Evolutionary conservation across 2,113 vertebrate genomes (phyloP), one percentile per base, ranked within the genome.

Genomic region (Neolamprologus sp.): DNA sequence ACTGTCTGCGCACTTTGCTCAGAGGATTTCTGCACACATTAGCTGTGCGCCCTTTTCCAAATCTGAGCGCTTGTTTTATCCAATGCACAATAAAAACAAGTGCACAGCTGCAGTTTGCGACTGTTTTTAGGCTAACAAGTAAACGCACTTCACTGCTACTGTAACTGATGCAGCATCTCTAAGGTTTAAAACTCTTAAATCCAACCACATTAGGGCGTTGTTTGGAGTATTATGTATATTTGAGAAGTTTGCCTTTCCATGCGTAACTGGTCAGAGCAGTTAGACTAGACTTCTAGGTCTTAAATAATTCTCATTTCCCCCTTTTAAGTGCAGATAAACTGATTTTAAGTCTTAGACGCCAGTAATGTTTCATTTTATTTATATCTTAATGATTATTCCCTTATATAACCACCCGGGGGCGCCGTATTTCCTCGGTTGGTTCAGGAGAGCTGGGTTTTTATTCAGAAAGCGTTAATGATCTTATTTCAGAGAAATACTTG

Each of bases 401-500:
- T 14, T n/a, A 1, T 71, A 3, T 7, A 21, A 4, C 88, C 94
- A 47, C 54, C 35, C 1, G 93, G 86, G 80, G 91, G 90, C 93
- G 91, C 90, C 19, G 13, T 40, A 9, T 8, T 12, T 2, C 21
- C 57, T 54, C 71, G 0, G 23, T 28, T 75, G 71, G 23, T 49
- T 30, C 9, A 28, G 23, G 71, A 49, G 9, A 28, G 16, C 2
- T 30, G 23, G 1, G 3, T 16, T 12, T 37, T 6, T 30, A 6
- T 13, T 78, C 45, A 16, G 6, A 21, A 28, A 16, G 0, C 54
- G 40, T 21, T 42, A 33, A 28, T 51, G 80, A 49, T 30, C 17
- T 28, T 26, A 49, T 37, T 68, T 85, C 47, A 63, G 75, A 81
- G 57, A 73, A 71, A 60, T 35, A 51, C 45, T 16, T 35, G 14